Base-by-base conservation (phyloP, 2,888 invertebrate genomes). In the Silvanus unidentatus region DNA sequence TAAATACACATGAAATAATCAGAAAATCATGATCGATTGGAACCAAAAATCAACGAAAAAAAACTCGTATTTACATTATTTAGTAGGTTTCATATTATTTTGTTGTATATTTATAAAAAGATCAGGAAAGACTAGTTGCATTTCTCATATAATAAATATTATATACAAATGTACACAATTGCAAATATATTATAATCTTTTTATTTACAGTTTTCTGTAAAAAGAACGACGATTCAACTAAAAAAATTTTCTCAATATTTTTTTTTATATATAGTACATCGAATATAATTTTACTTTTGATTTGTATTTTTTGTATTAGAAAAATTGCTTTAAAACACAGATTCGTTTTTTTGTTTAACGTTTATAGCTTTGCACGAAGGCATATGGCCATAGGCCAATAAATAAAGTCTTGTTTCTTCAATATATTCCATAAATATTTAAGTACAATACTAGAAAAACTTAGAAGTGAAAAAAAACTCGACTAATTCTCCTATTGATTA, bases 71-170 rank as follows among this genome's bases (percentile, higher is more conserved):
- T 27, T 54, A 55, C 59, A 63, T 42, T 37, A 15, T 30, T 39
- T 50, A 50, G 8, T 37, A 9, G 13, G 11, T 9, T 11, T 6
- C 13, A 35, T 9, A 28, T 35, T 40, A 40, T 37, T 14, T 40
- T 37, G 35, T 29, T 39, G 39, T 43, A 39, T 54, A 52, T 52
- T 22, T 53, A 51, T 50, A 53, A 43, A 48, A 44, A 44, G 34
- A 39, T 42, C 50, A 45, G 52, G 45, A 53, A 54, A 63, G 65
- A 65, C 63, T 63, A 64, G 64, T 59, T 55, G 62, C 57, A 32
- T 32, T 32, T 37, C 15, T 54, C 51, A 51, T 43, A 47, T 22
- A 32, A 32, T 32, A 32, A 32, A 32, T 32, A 32, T 32, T 32
- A 49, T 57, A 48, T 57, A 55, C 52, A 51, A 40, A 44, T 42